These are phyloP conservation scores for Philopotamus ludificatus DNA, from an alignment of 1,140 invertebrate genomes.

Conservation along the genomic window DNA sequence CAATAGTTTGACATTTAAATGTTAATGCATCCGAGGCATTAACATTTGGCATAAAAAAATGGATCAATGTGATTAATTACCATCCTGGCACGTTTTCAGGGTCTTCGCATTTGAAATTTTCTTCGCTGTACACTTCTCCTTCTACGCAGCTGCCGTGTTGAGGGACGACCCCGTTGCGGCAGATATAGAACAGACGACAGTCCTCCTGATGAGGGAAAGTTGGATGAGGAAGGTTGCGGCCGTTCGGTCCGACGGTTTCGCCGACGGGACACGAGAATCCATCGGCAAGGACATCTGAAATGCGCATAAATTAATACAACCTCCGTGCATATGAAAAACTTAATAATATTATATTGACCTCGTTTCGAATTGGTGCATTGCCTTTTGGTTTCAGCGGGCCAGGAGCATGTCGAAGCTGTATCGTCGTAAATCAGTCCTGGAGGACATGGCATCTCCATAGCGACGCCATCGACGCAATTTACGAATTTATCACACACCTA, in stretches of 20 bases:
- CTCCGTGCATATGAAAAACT: background rate
- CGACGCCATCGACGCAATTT: constrained; percentile 74
- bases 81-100: constrained; percentile 79
- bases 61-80: constrained; percentile 53
- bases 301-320: background rate
- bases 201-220: constrained; percentile 80
- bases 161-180: constrained; percentile 73
- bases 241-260: constrained; percentile 67
- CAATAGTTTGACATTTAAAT: too few species aligned
- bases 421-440: constrained; percentile 81
- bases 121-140: constrained; percentile 80
- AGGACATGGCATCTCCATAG: constrained; percentile 73
- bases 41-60: background rate
- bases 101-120: constrained; percentile 76
- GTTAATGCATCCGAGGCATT: too few species aligned
- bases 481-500: constrained; percentile 78
- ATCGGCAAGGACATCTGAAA: constrained; percentile 66
- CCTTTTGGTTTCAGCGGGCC: constrained; percentile 64
- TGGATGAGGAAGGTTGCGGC: constrained; percentile 71
- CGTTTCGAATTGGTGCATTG: constrained; percentile 65
- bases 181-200: constrained; percentile 84
- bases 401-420: constrained; percentile 71
- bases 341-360: constrained; percentile 49
- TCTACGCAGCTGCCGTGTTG: constrained; percentile 73
- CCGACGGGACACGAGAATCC: constrained; percentile 76